A percentile compares a stretch with the other conserved stretches of the same genome.
Conservation (phyloP, 2,113 vertebrate genomes). For the Excalfactoria chinensis region DNA sequence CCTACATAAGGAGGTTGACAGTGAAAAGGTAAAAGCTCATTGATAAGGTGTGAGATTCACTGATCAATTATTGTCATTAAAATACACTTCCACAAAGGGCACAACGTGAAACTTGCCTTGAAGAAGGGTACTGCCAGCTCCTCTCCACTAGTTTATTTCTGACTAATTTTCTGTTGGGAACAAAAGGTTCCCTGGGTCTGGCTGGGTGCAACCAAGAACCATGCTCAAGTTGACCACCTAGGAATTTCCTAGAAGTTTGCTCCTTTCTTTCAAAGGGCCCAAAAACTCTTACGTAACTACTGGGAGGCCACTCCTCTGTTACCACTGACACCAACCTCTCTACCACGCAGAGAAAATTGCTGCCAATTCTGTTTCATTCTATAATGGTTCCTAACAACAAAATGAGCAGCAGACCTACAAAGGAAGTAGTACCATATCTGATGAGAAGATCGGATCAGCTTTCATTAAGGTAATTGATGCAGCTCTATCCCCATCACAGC, state of each 20-base stretch:
- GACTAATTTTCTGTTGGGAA: not conserved
- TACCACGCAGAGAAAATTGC: not conserved
- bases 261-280: not conserved
- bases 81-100: not conserved
- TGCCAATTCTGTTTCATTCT: not conserved
- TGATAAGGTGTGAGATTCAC: not conserved
- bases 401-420: not conserved
- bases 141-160: not conserved
- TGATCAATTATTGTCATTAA: not conserved
- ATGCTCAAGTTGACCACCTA: not conserved
- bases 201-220: not conserved
- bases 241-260: not conserved
- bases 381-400: not conserved
- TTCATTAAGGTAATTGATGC: not conserved
- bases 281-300: not conserved
- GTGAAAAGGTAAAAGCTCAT: not conserved
- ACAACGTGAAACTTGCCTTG: rapidly evolving
- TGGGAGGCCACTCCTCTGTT: not conserved
- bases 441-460: not conserved
- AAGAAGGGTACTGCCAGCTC: not conserved
- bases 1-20: slow-evolving; percentile 53
- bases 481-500: not conserved
- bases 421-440: not conserved
- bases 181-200: not conserved
- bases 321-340: not conserved